phyloP scores from a whole-genome alignment of 2,797 vertebrate genomes.

The Cephalopachus bancanus region DNA sequence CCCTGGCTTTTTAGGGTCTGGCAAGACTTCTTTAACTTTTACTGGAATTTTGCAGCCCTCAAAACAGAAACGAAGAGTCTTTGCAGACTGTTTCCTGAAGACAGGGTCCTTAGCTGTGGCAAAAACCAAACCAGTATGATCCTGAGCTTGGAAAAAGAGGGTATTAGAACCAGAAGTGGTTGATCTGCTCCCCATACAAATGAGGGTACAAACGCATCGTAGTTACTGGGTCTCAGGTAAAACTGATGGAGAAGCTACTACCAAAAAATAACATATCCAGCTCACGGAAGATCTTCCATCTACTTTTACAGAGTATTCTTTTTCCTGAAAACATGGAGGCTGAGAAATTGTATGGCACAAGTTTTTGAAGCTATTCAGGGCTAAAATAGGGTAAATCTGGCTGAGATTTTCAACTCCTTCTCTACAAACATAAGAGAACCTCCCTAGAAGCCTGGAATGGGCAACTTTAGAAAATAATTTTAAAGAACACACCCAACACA shows the following conservation, averaged over 20 bases:
- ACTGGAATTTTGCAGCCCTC: conserved; percentile 24
- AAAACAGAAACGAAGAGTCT: conserved; percentile 58
- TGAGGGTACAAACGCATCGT: not conserved
- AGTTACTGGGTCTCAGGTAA: not conserved
- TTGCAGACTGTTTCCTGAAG: conserved; percentile 36
- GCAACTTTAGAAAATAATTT: conserved; percentile 25
- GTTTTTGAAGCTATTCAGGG: not conserved
- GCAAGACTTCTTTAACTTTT: conserved; percentile 59
- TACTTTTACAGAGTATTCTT: not conserved
- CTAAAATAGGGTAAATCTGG: not conserved
- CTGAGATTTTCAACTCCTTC: not conserved
- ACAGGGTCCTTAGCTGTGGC: not conserved
- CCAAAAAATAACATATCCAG: not conserved
- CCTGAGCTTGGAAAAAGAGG: not conserved
- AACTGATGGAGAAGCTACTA: not conserved
- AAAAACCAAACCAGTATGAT: not conserved
- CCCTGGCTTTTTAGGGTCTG: conserved; percentile 45
- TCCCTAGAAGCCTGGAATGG: not conserved
- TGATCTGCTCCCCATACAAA: not conserved
- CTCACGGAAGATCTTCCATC: not conserved
- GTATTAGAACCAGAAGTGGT: not conserved
- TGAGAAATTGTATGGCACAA: not conserved
- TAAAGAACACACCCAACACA: not conserved
- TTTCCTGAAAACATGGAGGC: not conserved
- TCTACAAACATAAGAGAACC: not conserved